phyloP scores from a whole-genome alignment of 2,113 vertebrate species.

The Patagioenas fasciata region DNA sequence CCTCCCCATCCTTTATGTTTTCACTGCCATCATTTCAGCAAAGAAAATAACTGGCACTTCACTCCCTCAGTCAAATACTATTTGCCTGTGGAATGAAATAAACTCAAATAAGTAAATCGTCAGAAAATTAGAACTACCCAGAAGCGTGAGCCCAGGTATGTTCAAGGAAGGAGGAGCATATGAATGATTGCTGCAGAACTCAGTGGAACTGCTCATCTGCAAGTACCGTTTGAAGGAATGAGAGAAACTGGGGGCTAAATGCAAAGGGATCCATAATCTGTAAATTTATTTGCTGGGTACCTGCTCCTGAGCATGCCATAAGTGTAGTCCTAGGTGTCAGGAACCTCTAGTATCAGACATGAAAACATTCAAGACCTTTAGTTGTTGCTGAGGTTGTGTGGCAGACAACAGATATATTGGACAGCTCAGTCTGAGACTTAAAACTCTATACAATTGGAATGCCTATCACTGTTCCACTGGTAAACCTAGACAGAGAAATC shows the following conservation, averaged over 20 bases:
- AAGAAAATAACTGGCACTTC: not conserved
- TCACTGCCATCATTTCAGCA: not conserved
- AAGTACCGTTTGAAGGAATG: not conserved
- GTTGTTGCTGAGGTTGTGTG: not conserved
- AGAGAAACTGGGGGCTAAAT: not conserved
- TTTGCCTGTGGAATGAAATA: not conserved
- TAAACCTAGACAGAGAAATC: not conserved
- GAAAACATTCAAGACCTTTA: not conserved
- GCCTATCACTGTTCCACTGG: rapidly evolving
- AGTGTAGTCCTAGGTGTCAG: not conserved
- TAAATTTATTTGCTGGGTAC: not conserved
- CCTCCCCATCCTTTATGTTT: not conserved
- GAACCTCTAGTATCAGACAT: not conserved
- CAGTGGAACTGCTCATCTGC: not conserved
- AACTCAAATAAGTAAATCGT: not conserved
- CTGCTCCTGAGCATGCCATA: not conserved
- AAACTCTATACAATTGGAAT: not conserved
- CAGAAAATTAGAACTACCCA: not conserved
- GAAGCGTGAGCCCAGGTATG: not conserved
- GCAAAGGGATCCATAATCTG: not conserved
- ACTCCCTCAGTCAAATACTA: not conserved
- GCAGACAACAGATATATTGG: not conserved
- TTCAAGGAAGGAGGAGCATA: not conserved
- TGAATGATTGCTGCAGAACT: not conserved
- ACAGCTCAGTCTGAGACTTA: not conserved